Conservation (phyloP, 1,140 invertebrate genomes). For the Listronotus bonariensis region DNA sequence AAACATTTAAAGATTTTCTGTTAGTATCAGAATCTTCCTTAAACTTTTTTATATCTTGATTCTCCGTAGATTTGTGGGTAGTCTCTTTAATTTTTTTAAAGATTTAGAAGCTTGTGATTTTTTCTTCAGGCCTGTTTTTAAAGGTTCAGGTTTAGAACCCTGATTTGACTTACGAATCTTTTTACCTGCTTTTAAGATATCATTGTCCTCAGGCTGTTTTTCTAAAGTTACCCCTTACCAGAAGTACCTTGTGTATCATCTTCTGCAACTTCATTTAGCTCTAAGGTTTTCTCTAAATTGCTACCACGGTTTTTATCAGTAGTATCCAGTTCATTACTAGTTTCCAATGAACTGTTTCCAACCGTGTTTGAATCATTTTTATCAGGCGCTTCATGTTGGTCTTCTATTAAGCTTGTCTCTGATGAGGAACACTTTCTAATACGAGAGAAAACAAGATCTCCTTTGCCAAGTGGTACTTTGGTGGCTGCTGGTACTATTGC, state of each 20-base stretch:
- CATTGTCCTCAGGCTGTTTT: not conserved
- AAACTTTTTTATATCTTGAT: not conserved
- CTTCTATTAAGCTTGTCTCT: not conserved
- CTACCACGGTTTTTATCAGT: too few relatives aligned
- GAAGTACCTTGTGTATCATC: too few relatives aligned
- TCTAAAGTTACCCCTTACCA: not conserved
- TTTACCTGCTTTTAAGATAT: too few relatives aligned
- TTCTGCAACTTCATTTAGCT: too few relatives aligned
- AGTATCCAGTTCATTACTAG: too few relatives aligned
- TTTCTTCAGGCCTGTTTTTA: not conserved
- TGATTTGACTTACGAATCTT: too few relatives aligned
- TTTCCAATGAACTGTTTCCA: not conserved
- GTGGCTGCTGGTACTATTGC: not conserved
- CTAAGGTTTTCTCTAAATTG: too few relatives aligned
- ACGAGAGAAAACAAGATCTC: slow-evolving; percentile 7
- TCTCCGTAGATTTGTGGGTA: not conserved
- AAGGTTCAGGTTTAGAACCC: not conserved
- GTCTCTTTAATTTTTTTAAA: slow-evolving; percentile 9
- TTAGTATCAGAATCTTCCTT: not conserved
- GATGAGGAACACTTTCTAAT: not conserved
- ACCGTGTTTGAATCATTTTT: not conserved
- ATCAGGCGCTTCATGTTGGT: not conserved
- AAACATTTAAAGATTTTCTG: not conserved
- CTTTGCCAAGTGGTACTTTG: not conserved
- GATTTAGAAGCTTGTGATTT: slow-evolving; percentile 5